Percentiles rank a stretch among this genome's conserved stretches.
phyloP scores from a whole-genome alignment of 2,113 vertebrate species.

The Hypocryptadius cinnamomeus region DNA sequence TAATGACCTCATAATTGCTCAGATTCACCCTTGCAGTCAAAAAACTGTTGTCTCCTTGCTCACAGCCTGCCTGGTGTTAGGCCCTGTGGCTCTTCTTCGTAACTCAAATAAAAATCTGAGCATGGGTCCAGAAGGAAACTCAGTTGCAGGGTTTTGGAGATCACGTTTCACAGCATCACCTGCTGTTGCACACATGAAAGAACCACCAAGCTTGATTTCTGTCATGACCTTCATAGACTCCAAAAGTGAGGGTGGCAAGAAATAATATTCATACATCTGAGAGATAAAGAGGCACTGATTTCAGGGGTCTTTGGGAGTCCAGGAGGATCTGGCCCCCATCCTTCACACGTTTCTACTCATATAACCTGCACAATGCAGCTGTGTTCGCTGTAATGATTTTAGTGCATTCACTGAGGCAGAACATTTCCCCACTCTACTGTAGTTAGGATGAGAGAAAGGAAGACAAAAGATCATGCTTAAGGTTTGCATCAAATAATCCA shows the following conservation, averaged over 20 bases:
- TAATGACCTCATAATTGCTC: background rate
- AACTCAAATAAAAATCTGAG: background rate
- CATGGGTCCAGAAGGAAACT: background rate
- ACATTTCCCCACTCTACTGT: background rate
- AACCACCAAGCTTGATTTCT: background rate
- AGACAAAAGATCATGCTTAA: background rate
- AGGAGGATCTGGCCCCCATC: background rate
- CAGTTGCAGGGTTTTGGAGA: background rate
- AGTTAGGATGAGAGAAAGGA: background rate
- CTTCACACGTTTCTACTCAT: background rate
- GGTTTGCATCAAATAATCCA: background rate
- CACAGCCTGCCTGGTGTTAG: background rate
- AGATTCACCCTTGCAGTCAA: background rate
- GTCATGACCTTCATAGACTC: background rate
- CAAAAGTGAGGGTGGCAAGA: background rate
- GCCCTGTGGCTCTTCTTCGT: background rate
- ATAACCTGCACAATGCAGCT: background rate
- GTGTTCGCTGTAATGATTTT: background rate
- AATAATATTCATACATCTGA: background rate
- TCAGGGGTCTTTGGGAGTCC: background rate
- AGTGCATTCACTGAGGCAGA: background rate
- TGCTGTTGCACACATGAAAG: background rate
- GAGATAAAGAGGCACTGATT: background rate
- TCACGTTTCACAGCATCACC: background rate
- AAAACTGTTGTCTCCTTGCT: background rate